Conservation (phyloP, 2,888 invertebrate genomes). For the Merodon equestris region DNA sequence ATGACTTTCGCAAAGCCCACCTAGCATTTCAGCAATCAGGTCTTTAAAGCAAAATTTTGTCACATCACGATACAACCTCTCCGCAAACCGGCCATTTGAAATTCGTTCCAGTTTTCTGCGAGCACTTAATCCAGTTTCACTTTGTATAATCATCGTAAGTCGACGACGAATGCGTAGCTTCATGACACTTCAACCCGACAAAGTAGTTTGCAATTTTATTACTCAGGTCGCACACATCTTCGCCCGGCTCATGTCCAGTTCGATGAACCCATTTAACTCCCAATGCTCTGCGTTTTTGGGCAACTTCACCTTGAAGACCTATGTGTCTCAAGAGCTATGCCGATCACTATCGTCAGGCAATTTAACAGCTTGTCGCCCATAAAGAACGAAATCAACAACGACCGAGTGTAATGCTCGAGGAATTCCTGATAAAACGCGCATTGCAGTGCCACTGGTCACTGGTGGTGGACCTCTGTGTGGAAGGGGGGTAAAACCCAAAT, state of each 20-base stretch:
- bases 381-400: constrained; percentile 29
- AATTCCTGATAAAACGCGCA: constrained; percentile 32
- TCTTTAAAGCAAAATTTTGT: too few relatives aligned
- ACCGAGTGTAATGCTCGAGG: constrained; percentile 1
- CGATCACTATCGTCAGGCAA: constrained; percentile 11
- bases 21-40: not conserved
- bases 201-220: not conserved
- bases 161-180: too few relatives aligned
- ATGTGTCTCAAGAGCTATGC: not conserved
- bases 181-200: too few relatives aligned
- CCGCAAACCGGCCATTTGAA: too few relatives aligned
- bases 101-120: too few relatives aligned
- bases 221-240: not conserved
- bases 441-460: too few relatives aligned
- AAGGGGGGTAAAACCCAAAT: not conserved
- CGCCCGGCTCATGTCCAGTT: constrained; percentile 10
- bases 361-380: constrained; percentile 21
- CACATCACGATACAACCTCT: too few relatives aligned
- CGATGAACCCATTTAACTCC: constrained; percentile 33
- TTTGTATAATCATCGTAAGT: too few relatives aligned
- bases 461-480: too few relatives aligned
- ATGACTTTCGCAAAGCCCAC: too few relatives aligned
- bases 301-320: constrained; percentile 25
- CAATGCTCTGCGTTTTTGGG: constrained; percentile 6
- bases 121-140: too few relatives aligned